Percentiles rank a stretch among this genome's conserved stretches.
These are phyloP conservation scores for Stomatorhinus walkeri DNA, from an alignment of 2,797 vertebrate genomes.

Conservation along the genomic window DNA sequence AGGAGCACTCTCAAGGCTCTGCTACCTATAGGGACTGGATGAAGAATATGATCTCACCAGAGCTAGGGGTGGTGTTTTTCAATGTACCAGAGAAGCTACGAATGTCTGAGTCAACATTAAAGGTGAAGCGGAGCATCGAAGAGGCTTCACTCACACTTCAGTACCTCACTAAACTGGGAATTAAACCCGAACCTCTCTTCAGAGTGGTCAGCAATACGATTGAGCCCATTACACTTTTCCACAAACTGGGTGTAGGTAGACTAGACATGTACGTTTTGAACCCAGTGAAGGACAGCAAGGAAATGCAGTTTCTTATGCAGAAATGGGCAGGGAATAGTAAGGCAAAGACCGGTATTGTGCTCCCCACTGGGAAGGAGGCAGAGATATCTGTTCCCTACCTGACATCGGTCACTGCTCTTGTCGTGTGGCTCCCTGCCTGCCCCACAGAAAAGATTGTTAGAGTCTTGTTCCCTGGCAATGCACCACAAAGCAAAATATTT, in stretches of 20 bases:
- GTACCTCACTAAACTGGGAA: slow-evolving; percentile 81
- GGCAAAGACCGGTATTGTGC: slow-evolving; percentile 90
- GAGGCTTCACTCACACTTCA: slow-evolving; percentile 90
- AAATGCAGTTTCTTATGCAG: slow-evolving; percentile 99
- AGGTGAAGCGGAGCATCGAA: slow-evolving; percentile 91
- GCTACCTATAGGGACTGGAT: slow-evolving; percentile 93
- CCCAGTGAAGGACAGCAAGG: slow-evolving; percentile 95
- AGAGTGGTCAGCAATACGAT: slow-evolving; percentile 85
- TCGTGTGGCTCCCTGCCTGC: slow-evolving; percentile 93
- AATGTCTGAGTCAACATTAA: slow-evolving; percentile 85
- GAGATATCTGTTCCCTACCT: slow-evolving; percentile 97
- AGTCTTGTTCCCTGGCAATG: slow-evolving; percentile 95
- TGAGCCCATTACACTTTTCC: slow-evolving; percentile 93
- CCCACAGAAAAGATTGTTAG: slow-evolving; percentile 90
- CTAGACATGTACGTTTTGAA: slow-evolving; percentile 96
- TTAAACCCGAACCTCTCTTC: slow-evolving; percentile 85
- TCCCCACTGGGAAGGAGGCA: slow-evolving; percentile 88
- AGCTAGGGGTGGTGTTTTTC: slow-evolving; percentile 94
- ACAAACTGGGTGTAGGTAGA: slow-evolving; percentile 95
- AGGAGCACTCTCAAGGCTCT: slow-evolving; percentile 84
- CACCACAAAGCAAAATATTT: slow-evolving; percentile 95
- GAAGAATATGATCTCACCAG: slow-evolving; percentile 95
- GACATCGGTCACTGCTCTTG: slow-evolving; percentile 90
- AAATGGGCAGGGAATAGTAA: slow-evolving; percentile 98
- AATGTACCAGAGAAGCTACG: slow-evolving; percentile 92